Evolutionary conservation across 2,113 vertebrate genomes (phyloP), one percentile per base, ranked within the genome.

Genomic region (Archocentrus centrarchus): DNA sequence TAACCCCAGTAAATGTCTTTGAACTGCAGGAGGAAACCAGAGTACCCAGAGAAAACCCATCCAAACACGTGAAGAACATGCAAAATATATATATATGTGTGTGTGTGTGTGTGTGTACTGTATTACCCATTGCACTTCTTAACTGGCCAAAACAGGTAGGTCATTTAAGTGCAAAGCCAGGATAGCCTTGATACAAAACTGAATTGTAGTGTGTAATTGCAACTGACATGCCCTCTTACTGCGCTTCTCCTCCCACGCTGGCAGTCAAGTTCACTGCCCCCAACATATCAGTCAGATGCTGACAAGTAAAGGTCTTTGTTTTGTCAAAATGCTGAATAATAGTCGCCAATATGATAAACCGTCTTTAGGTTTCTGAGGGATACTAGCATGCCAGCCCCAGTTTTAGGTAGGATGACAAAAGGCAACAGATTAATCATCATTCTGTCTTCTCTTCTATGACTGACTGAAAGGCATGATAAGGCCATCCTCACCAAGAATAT

Each of bases 251-350:
- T 79, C 64, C 61, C 55, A 77, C 14, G 2, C 17, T 66, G 59
- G 11, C 59, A 60, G 44, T 83, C 50, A 68, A 68, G 59, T 53
- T 88, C 77, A 79, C 58, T 81, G 64, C 27, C 57, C 76, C 61
- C 39, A 58, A 82, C 68, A 68, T 84, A 79, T 83, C 84, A 85
- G 20, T 86, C 55, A 77, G 58, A 66, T 64, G 60, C 64, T 30
- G 59, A 44, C 20, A 53, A 66, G 59, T 61, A 83, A 86, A 44
- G 27, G 15, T 27, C 11, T 66, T 73, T 86, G 24, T 84, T 89
- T 88, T 64, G 39, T 60, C 68, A 80, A 32, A 75, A 78, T n/a
- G 32, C 83, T 50, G n/a, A 73, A 75, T 50, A 27, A 57, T 32
- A 41, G 20, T 53, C 59, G 50, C 5, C 27, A 47, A 76, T 37